Percentiles rank a stretch among this genome's conserved stretches.
These are phyloP conservation scores for Dryobota labecula DNA, from an alignment of 2,888 invertebrate genomes.

Conservation along the genomic window DNA sequence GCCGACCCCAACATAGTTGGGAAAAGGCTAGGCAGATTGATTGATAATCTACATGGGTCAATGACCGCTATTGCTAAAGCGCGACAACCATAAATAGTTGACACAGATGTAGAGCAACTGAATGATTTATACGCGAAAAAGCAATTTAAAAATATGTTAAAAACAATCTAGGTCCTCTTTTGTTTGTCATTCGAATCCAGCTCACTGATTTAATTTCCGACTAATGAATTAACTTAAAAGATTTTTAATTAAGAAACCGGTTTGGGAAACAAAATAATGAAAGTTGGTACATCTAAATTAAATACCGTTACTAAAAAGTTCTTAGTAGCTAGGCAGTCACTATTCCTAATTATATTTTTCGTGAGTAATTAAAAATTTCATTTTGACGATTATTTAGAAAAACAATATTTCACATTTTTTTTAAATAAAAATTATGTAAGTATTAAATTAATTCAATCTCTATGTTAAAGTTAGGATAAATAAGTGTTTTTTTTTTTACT, in stretches of 20 bases:
- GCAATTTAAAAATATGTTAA: constrained; percentile 27
- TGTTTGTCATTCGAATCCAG: constrained; percentile 20
- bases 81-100: not conserved
- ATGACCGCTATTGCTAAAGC: too few relatives aligned
- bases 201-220: constrained; percentile 46
- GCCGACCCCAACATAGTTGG: too few relatives aligned
- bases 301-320: constrained; percentile 3
- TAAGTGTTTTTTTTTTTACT: too few relatives aligned
- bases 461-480: too few relatives aligned
- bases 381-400: not conserved
- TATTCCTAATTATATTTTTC: not conserved
- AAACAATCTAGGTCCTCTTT: constrained; percentile 33
- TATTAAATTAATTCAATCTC: too few relatives aligned
- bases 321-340: not conserved
- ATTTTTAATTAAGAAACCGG: constrained; percentile 65
- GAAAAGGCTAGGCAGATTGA: too few relatives aligned
- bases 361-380: not conserved
- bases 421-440: too few relatives aligned
- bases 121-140: not conserved
- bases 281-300: constrained; percentile 31
- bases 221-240: constrained; percentile 66
- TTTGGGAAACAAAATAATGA: constrained; percentile 21
- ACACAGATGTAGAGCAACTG: not conserved
- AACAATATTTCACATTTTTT: too few relatives aligned
- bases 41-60: too few relatives aligned